Base-by-base conservation (phyloP, 2,113 vertebrate genomes). In the Pimephales promelas region DNA sequence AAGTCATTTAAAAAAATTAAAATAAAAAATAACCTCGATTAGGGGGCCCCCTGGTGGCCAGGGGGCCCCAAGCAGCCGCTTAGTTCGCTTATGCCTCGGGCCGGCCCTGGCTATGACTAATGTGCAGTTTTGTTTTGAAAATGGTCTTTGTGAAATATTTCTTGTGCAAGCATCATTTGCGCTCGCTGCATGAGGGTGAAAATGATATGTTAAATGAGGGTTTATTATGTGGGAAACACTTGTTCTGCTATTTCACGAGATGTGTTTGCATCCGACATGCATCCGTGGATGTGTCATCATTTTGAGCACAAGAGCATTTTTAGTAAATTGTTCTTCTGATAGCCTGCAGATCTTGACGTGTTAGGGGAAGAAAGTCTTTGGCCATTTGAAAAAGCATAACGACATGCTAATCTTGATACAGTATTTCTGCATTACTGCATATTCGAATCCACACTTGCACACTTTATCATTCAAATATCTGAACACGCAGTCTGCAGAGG, bases 241-340 rank as follows among this genome's bases (percentile, higher is more conserved):
- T 47, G 24, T 31, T 10, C 57, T 80, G 79, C 18, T 24, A n/a
- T 68, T 81, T 68, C 22, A 81, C 36, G 61, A 22, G 45, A 68
- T 74, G n/a, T 43, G 70, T 72, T 75, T 75, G 16, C 73, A 75
- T 28, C 14, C 4, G 10, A 10, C 16, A 4, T 68, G 64, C 57
- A 59, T 68, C 18, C 8, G 7, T 4, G 45, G 70, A 47, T 47
- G 40, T 26, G 28, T 28, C 28, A 34, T 56, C 26, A 54, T 52
- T 73, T 22, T 3, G 8, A 54, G 73, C 28, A 5, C 45, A 54
- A 22, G 22, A 76, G 26, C 26, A 2, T 20, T 54, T 54, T 20
- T 34, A 76, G n/a, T 31, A n/a, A 31, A 14, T 68, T 68, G 43
- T n/a, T 66, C 45, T 36, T 68, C 79, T 9, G 62, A 81, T n/a